phyloP scores from a whole-genome alignment of 2,113 vertebrate genomes.

The Prionailurus viverrinus region DNA sequence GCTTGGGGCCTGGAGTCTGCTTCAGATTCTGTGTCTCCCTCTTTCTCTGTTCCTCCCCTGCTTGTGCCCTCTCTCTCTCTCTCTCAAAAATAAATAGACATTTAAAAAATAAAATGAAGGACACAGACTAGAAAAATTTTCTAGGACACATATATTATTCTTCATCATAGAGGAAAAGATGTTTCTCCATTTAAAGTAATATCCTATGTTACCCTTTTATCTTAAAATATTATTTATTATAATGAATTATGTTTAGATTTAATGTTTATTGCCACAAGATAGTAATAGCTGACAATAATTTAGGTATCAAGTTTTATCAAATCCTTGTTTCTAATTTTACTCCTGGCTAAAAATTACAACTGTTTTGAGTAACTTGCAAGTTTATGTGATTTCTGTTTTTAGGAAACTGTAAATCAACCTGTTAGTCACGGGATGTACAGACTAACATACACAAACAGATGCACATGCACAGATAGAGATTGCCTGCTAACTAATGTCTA shows the following conservation, averaged over 20 bases:
- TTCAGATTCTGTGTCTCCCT: too few relatives aligned
- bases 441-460: not conserved
- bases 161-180: not conserved
- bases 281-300: not conserved
- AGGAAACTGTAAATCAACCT: not conserved
- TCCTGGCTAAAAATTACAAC: not conserved
- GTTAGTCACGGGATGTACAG: not conserved
- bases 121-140: not conserved
- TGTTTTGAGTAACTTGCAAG: not conserved
- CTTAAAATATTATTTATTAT: not conserved
- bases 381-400: conserved; percentile 16
- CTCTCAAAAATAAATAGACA: too few relatives aligned
- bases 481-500: not conserved
- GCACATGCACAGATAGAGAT: not conserved
- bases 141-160: conserved; percentile 5
- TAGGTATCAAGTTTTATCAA: not conserved
- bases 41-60: too few relatives aligned
- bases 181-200: not conserved
- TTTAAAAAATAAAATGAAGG: not conserved
- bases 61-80: too few relatives aligned
- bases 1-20: too few relatives aligned
- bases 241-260: conserved; percentile 59
- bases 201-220: not conserved
- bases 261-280: not conserved
- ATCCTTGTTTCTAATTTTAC: not conserved